Evolutionary conservation across 2,888 invertebrate genomes (phyloP).

Genomic region (Dryobotodes eremita): DNA sequence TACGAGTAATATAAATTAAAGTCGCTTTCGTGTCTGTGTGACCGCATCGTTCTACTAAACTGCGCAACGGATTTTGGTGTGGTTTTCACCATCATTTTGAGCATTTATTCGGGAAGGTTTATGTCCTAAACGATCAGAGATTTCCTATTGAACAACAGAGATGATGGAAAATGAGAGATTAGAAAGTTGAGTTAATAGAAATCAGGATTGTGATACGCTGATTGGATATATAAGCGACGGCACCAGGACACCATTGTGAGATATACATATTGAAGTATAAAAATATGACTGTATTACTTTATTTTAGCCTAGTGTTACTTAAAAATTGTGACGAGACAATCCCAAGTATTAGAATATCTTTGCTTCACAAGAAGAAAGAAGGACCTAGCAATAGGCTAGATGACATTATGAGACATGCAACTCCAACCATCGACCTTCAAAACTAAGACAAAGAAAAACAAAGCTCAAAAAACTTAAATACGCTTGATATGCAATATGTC

Average conservation of each 20-base stretch:
- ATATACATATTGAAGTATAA: no score
- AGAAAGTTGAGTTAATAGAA: neutral
- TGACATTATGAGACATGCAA: neutral
- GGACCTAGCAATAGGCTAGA: neutral
- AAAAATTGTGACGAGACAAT: neutral
- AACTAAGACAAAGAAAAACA: neutral
- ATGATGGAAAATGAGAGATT: neutral
- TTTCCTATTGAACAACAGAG: neutral
- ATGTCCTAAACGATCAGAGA: neutral
- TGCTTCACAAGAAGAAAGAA: neutral
- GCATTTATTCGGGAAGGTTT: no score
- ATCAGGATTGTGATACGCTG: neutral
- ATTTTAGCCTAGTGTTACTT: no score
- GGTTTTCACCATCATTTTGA: no score
- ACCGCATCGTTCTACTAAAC: no score
- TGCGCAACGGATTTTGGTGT: no score
- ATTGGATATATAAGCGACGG: no score
- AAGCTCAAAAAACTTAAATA: neutral
- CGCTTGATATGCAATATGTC: slow-evolving; percentile 33
- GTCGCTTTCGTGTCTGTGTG: no score
- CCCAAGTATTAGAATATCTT: neutral
- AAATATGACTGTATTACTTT: no score
- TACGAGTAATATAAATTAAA: no score
- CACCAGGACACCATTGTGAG: no score
- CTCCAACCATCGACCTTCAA: neutral